Evolutionary conservation across 2,113 vertebrate genomes (phyloP).

Genomic region (Gulo gulo): DNA sequence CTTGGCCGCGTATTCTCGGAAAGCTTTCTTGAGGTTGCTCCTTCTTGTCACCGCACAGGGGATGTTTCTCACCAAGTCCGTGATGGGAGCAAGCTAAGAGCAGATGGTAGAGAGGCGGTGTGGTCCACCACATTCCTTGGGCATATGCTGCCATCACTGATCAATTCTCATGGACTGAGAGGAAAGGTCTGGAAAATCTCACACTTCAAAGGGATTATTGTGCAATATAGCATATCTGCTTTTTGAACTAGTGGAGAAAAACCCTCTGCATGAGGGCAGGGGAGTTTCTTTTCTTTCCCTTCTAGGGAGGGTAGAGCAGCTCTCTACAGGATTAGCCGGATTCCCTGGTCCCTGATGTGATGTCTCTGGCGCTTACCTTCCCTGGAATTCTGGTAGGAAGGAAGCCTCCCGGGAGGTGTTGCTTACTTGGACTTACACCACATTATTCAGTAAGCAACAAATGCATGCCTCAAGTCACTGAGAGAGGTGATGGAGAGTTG

Average conservation of each 20-base stretch:
- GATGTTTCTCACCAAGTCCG: slow-evolving; percentile 88
- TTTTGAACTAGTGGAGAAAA: neutral
- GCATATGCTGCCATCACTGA: neutral
- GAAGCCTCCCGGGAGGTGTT: neutral
- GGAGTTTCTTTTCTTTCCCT: neutral
- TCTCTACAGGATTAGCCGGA: neutral
- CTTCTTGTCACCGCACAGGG: slow-evolving; percentile 91
- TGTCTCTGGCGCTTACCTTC: neutral
- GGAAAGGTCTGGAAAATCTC: neutral
- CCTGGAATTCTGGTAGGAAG: neutral
- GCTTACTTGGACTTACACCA: neutral
- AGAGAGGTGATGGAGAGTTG: neutral
- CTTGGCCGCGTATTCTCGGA: slow-evolving; percentile 84
- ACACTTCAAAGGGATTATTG: neutral
- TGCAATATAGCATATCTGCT: neutral
- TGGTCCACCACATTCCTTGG: neutral
- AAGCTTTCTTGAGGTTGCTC: slow-evolving; percentile 87
- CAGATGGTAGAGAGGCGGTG: neutral
- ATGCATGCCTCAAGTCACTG: neutral
- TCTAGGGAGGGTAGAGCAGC: no score
- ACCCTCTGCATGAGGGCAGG: neutral
- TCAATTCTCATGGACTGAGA: neutral
- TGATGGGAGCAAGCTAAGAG: slow-evolving; percentile 86
- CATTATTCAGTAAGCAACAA: neutral
- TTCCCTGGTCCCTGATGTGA: neutral